Percentiles rank a stretch among this genome's conserved stretches.
Evolutionary conservation across 2,797 vertebrate genomes (phyloP).

Genomic region (Lepilemur septentrionalis): DNA sequence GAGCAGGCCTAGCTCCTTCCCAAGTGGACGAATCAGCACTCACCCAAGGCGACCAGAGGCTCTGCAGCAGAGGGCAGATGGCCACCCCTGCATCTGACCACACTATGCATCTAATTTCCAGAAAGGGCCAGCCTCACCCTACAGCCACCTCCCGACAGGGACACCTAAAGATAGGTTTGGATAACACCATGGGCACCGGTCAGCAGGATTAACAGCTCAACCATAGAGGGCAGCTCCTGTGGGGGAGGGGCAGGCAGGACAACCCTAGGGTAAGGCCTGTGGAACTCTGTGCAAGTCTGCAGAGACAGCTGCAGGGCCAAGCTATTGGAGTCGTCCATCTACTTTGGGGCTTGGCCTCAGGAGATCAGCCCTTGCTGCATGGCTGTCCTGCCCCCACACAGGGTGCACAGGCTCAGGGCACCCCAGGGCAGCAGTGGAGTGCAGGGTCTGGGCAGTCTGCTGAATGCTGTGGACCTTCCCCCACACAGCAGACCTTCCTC

Average conservation of each 20-base stretch:
- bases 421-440: background rate
- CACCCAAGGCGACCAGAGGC: background rate
- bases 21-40: background rate
- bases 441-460: background rate
- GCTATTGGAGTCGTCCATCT: background rate
- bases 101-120: conserved; percentile 36
- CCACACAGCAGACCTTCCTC: background rate
- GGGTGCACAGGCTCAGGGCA: background rate
- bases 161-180: conserved; percentile 66
- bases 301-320: background rate
- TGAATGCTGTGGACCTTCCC: background rate
- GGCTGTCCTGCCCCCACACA: background rate
- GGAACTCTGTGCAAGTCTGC: background rate
- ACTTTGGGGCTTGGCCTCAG: background rate
- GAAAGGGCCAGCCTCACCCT: background rate
- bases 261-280: background rate
- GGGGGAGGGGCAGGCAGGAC: background rate
- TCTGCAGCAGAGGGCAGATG: background rate
- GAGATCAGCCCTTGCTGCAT: background rate
- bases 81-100: background rate
- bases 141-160: background rate
- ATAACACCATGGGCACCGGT: background rate
- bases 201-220: background rate
- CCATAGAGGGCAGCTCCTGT: background rate
- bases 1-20: background rate